These are phyloP conservation scores for Myocastor coypus DNA, from an alignment of 2,113 vertebrate species.

Conservation along the genomic window DNA sequence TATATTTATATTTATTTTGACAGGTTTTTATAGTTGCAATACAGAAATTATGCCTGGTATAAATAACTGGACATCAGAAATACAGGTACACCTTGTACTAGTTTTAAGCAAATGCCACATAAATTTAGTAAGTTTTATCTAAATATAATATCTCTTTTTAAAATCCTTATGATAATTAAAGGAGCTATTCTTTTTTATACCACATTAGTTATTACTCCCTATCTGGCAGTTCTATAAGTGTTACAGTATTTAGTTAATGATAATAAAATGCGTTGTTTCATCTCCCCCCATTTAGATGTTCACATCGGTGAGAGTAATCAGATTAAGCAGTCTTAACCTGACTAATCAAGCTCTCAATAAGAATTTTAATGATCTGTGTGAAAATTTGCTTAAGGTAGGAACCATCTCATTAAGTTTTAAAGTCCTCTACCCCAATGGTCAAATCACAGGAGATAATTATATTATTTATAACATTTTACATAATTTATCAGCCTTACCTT, in stretches of 20 bases:
- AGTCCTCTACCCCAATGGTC: background rate
- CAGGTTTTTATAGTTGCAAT: slow-evolving; percentile 99
- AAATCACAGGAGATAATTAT: background rate
- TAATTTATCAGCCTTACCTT: background rate
- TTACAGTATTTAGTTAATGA: slow-evolving; percentile 5
- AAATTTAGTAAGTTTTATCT: slow-evolving; percentile 19
- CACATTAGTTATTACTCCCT: background rate
- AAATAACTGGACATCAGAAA: slow-evolving; percentile 96
- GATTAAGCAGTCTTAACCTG: slow-evolving; percentile 93
- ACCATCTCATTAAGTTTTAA: slow-evolving; percentile 9
- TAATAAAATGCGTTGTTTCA: slow-evolving; percentile 1
- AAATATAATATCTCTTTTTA: background rate
- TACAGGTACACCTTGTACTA: slow-evolving; percentile 90
- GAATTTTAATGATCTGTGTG: slow-evolving; percentile 98
- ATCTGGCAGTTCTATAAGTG: background rate
- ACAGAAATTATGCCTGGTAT: slow-evolving; percentile 99
- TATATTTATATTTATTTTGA: slow-evolving; percentile 66
- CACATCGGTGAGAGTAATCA: slow-evolving; percentile 96
- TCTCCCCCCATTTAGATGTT: slow-evolving; percentile 93
- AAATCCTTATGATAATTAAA: slow-evolving; percentile 3
- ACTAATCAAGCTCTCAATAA: slow-evolving; percentile 98
- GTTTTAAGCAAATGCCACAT: slow-evolving; percentile 17
- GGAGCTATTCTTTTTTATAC: background rate
- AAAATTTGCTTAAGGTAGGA: slow-evolving; percentile 97
- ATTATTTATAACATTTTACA: background rate